phyloP scores from a whole-genome alignment of 2,113 vertebrate genomes.

The Siniperca knerii region DNA sequence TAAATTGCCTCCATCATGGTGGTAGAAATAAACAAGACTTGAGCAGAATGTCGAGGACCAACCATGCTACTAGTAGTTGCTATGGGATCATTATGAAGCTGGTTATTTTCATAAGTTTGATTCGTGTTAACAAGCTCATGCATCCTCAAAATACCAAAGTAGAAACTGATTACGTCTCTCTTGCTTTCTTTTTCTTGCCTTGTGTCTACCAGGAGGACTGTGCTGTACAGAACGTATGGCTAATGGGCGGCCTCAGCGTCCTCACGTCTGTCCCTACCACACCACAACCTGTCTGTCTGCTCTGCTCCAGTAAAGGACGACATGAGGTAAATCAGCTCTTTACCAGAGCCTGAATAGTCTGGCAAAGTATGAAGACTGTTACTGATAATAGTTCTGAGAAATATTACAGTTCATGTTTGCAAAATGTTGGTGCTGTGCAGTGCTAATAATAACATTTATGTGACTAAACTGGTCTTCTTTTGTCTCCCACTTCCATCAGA shows the following conservation, averaged over 20 bases:
- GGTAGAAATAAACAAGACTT: not conserved
- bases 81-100: not conserved
- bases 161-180: not conserved
- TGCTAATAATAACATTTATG: not conserved
- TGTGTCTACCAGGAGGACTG: constrained; percentile 88
- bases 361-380: not conserved
- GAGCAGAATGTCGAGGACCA: no score
- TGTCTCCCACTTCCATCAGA: constrained; percentile 70
- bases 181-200: not conserved
- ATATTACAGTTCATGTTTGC: not conserved
- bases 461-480: not conserved
- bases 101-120: not conserved
- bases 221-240: constrained; percentile 92
- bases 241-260: constrained; percentile 93
- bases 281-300: constrained; percentile 90
- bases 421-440: not conserved
- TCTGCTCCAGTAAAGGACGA: constrained; percentile 92
- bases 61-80: not conserved
- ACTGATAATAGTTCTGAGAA: not conserved
- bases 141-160: not conserved
- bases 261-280: constrained; percentile 89
- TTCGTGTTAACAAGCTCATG: not conserved
- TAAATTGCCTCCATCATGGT: not conserved
- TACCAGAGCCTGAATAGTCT: not conserved
- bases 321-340: constrained; percentile 84